Percentiles rank a stretch among this genome's conserved stretches.
Evolutionary conservation across 1,140 invertebrate species (phyloP).

Genomic region (Harpegnathos saltator): DNA sequence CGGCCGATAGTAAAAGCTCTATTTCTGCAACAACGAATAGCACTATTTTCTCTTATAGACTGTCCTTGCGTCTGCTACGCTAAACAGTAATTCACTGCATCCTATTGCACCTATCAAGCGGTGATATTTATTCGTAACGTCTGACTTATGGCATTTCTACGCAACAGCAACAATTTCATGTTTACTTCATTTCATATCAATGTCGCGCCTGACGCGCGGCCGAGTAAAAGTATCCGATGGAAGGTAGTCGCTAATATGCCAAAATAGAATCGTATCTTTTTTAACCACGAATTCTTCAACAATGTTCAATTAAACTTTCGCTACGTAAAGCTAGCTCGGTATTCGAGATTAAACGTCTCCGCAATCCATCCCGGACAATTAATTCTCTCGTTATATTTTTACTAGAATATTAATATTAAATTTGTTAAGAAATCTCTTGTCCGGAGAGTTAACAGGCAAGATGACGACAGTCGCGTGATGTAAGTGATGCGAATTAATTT

Average conservation of each 20-base stretch:
- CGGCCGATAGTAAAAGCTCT: conserved; percentile 51
- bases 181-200: conserved; percentile 1
- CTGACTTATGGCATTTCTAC: conserved; percentile 1
- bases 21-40: conserved; percentile 35
- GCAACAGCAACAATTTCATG: neutral
- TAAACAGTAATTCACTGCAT: conserved; percentile 9
- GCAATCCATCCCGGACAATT: too few relatives aligned
- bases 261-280: neutral
- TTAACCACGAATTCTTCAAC: neutral
- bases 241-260: neutral
- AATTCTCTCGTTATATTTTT: too few relatives aligned
- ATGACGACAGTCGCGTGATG: neutral
- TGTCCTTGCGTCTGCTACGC: neutral
- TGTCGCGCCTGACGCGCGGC: neutral
- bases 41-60: conserved; percentile 42
- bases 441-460: too few relatives aligned
- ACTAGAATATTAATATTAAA: too few relatives aligned
- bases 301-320: neutral
- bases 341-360: too few relatives aligned
- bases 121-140: conserved; percentile 38
- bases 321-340: too few relatives aligned
- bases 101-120: neutral
- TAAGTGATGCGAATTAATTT: conserved; percentile 31
- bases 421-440: too few relatives aligned
- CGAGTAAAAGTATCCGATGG: neutral